A percentile compares a stretch with the other conserved stretches of the same genome.
Evolutionary conservation across 2,888 invertebrate species (phyloP).

Genomic region (Boloria selene): DNA sequence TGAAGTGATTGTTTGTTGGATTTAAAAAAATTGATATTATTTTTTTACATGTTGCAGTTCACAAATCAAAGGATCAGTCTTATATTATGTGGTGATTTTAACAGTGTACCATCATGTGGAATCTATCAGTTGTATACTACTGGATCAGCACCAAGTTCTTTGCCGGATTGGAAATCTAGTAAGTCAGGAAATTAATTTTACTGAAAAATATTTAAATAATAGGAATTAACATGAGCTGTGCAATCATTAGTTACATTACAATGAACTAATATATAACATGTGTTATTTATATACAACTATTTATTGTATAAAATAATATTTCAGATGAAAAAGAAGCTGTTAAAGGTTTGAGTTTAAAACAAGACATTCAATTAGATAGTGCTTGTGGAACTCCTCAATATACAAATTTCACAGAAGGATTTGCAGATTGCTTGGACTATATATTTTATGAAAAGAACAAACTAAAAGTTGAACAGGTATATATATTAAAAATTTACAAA

Average conservation of each 20-base stretch:
- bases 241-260: background rate
- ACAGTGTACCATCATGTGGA: slow-evolving; percentile 92
- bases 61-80: slow-evolving; percentile 81
- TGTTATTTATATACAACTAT: background rate
- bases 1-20: background rate
- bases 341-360: slow-evolving; percentile 83
- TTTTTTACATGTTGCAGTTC: slow-evolving; percentile 47
- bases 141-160: slow-evolving; percentile 84
- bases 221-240: background rate
- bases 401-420: slow-evolving; percentile 92
- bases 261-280: background rate
- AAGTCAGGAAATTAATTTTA: slow-evolving; percentile 56
- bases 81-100: slow-evolving; percentile 96
- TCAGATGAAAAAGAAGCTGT: slow-evolving; percentile 85
- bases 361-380: slow-evolving; percentile 85
- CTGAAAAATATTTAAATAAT: too few species aligned
- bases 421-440: slow-evolving; percentile 95
- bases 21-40: background rate
- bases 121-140: slow-evolving; percentile 90
- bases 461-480: slow-evolving; percentile 84
- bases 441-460: slow-evolving; percentile 90
- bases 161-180: slow-evolving; percentile 91
- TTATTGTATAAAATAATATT: background rate
- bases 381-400: slow-evolving; percentile 92
- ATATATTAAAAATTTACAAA: too few species aligned